Conservation (phyloP, 30 jellyfish, hydroid and myxozoan species). For the Rhopilema esculentum region DNA sequence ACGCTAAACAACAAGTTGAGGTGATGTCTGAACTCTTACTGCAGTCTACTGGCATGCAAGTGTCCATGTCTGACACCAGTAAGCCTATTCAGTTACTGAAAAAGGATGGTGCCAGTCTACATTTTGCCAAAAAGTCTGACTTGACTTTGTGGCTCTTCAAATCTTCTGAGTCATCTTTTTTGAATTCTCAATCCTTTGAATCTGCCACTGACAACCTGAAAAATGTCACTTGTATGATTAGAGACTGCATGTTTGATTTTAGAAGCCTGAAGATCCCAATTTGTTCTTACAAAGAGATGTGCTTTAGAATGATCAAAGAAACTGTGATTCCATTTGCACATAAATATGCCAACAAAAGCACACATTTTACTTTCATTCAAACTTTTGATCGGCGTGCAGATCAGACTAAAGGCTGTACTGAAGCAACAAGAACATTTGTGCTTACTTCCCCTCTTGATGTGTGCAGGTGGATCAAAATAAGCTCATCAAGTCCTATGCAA, state of each 20-base stretch:
- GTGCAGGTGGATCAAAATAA: conserved; percentile 34
- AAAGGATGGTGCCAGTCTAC: conserved; percentile 48
- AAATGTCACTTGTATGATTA: conserved; percentile 53
- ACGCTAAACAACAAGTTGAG: conserved; percentile 41
- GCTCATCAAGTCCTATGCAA: conserved; percentile 14
- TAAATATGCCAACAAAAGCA: conserved; percentile 33
- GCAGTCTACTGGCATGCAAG: conserved; percentile 63
- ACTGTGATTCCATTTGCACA: conserved; percentile 16
- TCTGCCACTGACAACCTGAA: background rate
- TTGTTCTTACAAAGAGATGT: conserved; percentile 37
- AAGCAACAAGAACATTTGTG: conserved; percentile 44
- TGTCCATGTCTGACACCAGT: conserved; percentile 16
- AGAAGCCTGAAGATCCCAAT: conserved; percentile 32
- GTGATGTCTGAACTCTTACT: conserved; percentile 46
- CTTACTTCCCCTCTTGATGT: conserved; percentile 44
- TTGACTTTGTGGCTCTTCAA: conserved; percentile 41
- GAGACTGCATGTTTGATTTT: no score
- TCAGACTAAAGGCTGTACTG: conserved; percentile 61
- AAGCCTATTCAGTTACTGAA: conserved; percentile 43
- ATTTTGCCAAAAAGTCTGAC: conserved; percentile 52
- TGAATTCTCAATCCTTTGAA: background rate
- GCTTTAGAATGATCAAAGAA: conserved; percentile 6
- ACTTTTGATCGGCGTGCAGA: conserved; percentile 59
- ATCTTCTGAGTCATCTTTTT: conserved; percentile 2
- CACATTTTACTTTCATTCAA: conserved; percentile 48